Evolutionary conservation across 2,113 vertebrate genomes (phyloP), one percentile per base, ranked within the genome.

Genomic region (Tursiops truncatus): DNA sequence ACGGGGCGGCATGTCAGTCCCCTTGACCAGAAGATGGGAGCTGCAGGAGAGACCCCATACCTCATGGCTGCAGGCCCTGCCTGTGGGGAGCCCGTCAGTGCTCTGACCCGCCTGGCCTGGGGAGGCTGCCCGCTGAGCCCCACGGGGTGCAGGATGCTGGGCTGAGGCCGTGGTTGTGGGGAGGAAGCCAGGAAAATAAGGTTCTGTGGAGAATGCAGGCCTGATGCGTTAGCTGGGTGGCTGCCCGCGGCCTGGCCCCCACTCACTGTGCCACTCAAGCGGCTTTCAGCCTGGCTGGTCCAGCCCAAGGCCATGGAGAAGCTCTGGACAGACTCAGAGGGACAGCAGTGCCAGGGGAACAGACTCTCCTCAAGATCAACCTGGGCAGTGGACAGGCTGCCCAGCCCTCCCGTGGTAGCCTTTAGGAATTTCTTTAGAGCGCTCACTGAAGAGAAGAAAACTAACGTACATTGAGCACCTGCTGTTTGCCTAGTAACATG

Each of bases 1-100:
- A 60, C 0, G 0, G 79, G 13, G 79, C 0, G 0, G 33, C 23
- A 8, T 4, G 67, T 36, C 67, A 36, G 67, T 65, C 63, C 68
- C 36, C 36, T 20, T 2, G 20, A 23, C 36, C 36, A 38, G 36
- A 10, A 1, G 20, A 71, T 2, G 31, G 36, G 36, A 38, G 68
- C 68, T 71, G 68, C n/a, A 0, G 50, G 50, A 56, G 21, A 36
- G 77, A 80, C 53, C 67, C 53, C 53, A 80, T 0, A 7, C 21
- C 50, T n/a, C 77, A n/a, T 53, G 15, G 50, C 77, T 58, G 33
- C 3, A 0, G 28, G 50, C 31, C 74, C 62, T 4, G 65, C 65
- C 31, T n/a, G 65, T 6, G 47, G 47, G 74, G 14, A 65, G 63
- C 63, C 63, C 2, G 28, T 31, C 28, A 65, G 63, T 13, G 14